phyloP scores from a whole-genome alignment of 1,140 invertebrate genomes.

The Zaprionus ghesquierei region DNA sequence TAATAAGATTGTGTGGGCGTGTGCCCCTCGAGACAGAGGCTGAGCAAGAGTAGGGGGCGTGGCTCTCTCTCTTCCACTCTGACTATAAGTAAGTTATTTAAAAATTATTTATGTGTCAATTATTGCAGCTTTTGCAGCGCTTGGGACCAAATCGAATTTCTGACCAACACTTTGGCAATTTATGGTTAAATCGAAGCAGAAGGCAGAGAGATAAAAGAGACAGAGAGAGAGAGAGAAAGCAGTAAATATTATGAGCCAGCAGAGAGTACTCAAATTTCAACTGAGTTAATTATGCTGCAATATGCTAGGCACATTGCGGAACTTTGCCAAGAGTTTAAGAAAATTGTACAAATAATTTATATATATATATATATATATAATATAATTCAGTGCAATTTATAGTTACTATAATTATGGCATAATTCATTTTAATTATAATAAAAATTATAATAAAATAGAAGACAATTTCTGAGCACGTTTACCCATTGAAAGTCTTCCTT shows the following conservation, averaged over 20 bases:
- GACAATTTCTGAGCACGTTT: too few species aligned
- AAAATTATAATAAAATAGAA: too few species aligned
- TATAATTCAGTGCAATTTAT: too few species aligned
- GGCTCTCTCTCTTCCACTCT: background rate
- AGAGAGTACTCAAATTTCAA: background rate
- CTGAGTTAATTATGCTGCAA: background rate
- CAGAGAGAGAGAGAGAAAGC: background rate
- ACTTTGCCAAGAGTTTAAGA: background rate
- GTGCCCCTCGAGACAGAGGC: background rate
- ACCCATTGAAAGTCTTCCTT: too few species aligned
- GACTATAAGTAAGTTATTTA: slow-evolving; percentile 52
- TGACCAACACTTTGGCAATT: slow-evolving; percentile 18
- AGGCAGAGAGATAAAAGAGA: too few species aligned
- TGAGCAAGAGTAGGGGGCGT: background rate
- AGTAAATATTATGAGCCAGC: slow-evolving; percentile 25
- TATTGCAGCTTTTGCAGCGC: slow-evolving; percentile 39
- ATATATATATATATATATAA: background rate
- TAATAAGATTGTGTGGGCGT: slow-evolving; percentile 65
- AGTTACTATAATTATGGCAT: too few species aligned
- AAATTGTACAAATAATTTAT: background rate
- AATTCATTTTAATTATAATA: too few species aligned
- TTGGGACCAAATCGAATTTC: slow-evolving; percentile 31
- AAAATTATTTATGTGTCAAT: slow-evolving; percentile 67
- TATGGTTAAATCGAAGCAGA: slow-evolving; percentile 12
- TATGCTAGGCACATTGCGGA: background rate